A percentile compares a stretch with the other conserved stretches of the same genome.
These are phyloP conservation scores for Lordiphosa mommai DNA, from an alignment of 1,140 invertebrate species.

Conservation along the genomic window DNA sequence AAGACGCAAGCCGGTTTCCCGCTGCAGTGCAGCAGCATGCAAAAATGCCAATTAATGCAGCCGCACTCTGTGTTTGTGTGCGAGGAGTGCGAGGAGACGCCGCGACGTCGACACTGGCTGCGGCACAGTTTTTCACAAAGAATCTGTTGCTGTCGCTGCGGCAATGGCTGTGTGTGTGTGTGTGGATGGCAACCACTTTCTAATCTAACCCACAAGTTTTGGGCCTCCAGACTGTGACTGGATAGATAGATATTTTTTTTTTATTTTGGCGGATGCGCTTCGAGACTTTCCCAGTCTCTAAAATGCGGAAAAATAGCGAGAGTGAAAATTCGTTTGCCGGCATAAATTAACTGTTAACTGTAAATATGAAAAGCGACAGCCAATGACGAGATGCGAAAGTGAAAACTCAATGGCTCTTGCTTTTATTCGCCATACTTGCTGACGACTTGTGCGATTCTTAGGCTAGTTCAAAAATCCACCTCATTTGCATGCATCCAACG, in stretches of 20 bases:
- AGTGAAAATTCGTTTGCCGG: conserved; percentile 56
- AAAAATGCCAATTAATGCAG: conserved; percentile 53
- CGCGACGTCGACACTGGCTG: conserved; percentile 7
- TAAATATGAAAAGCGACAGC: conserved; percentile 42
- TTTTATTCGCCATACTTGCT: conserved; percentile 2
- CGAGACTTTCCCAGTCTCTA: conserved; percentile 42
- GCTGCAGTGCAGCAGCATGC: conserved; percentile 33
- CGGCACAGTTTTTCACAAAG: conserved; percentile 47
- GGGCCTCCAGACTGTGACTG: conserved; percentile 26
- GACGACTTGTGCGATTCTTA: background rate
- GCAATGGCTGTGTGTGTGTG: conserved; percentile 10
- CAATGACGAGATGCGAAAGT: conserved; percentile 44
- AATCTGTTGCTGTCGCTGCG: conserved; percentile 21
- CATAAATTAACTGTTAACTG: conserved; percentile 54
- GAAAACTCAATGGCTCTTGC: conserved; percentile 31
- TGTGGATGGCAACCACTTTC: conserved; percentile 44
- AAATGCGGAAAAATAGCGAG: conserved; percentile 62
- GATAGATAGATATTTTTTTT: conserved; percentile 3
- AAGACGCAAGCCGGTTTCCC: conserved; percentile 34
- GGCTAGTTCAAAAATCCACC: background rate
- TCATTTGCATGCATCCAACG: conserved; percentile 15
- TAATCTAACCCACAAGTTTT: conserved; percentile 56
- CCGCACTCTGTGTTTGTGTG: conserved; percentile 4
- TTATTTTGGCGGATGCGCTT: conserved; percentile 49
- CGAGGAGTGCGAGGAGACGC: conserved; percentile 4